Conservation (phyloP, 2,888 invertebrate genomes). For the Sesia apiformis region DNA sequence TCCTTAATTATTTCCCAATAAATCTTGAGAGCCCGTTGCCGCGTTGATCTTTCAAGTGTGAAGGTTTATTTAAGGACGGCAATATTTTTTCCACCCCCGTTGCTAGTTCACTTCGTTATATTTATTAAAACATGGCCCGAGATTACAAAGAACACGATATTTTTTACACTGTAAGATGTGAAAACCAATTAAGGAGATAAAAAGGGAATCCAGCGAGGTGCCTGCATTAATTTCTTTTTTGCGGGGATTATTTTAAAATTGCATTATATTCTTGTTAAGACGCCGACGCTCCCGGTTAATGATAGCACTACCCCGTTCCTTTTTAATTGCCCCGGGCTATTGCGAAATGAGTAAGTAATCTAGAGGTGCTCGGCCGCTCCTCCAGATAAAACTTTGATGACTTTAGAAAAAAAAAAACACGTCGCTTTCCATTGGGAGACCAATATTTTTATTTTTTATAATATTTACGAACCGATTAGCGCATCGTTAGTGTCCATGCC, state of each 20-base stretch:
- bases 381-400: conserved; percentile 56
- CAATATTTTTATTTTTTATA: no score
- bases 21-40: conserved; percentile 55
- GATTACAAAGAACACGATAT: conserved; percentile 74
- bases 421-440: no score
- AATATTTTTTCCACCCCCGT: conserved; percentile 60
- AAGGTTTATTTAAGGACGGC: conserved; percentile 68
- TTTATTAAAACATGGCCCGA: conserved; percentile 74
- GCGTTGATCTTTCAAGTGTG: conserved; percentile 71
- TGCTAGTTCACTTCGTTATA: conserved; percentile 67
- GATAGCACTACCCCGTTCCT: conserved; percentile 72
- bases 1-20: conserved; percentile 68
- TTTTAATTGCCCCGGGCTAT: conserved; percentile 72
- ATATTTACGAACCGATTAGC: no score
- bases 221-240: conserved; percentile 74
- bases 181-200: conserved; percentile 76
- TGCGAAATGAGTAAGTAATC: conserved; percentile 72
- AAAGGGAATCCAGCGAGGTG: conserved; percentile 72
- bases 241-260: conserved; percentile 75
- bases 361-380: conserved; percentile 56
- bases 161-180: conserved; percentile 74
- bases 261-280: conserved; percentile 75
- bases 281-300: conserved; percentile 64
- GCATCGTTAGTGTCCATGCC: no score
- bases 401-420: conserved; percentile 8